Evolutionary conservation across 2,797 vertebrate genomes (phyloP), one percentile per base, ranked within the genome.

Genomic region (Lophotriccus pileatus): DNA sequence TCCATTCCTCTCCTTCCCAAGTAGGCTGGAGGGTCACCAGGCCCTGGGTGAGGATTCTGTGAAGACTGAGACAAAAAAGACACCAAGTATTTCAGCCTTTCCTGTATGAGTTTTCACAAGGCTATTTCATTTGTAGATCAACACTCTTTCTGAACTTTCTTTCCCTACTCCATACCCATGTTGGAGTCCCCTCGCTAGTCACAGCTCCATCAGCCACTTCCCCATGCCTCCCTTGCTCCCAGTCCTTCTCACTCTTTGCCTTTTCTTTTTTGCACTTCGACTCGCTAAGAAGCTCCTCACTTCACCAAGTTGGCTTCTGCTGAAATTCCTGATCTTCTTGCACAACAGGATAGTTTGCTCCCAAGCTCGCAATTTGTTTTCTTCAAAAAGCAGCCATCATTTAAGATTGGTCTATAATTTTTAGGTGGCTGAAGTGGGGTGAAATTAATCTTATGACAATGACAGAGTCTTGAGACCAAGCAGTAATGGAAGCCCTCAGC

Each of bases 261-360:
- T 81, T 53, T 50, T 78, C 69, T 64, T 77, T 39, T 16, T 19
- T 20, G 27, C 70, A 24, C 47, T 69, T 23, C 25, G 25, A 20
- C 49, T 87, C 14, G 9, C 17, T 36, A 36, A 60, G 88, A 75
- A 90, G 69, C 53, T 90, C 60, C 84, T 66, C 37, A 30, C 63
- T 88, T 50, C 55, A 47, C 47, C 0, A 0, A 56, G 59, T 6
- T 84, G 78, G 11, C 55, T 70, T 39, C 89, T 64, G 41, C 68
- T 50, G 76, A 34, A 72, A 70, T 91, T 96, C 95, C 87, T 68
- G 94, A 95, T 85, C 93, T 80, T 96, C 93, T 87, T 89, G 93
- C 84, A 78, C 49, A 67, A 87, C 94, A 80, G 82, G 95, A 80
- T 36, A 60, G 87, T 91, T 80, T 59, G 75, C 91, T 92, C 59